Conservation (phyloP, 2,888 invertebrate genomes). For the Drosophila buzzatii region DNA sequence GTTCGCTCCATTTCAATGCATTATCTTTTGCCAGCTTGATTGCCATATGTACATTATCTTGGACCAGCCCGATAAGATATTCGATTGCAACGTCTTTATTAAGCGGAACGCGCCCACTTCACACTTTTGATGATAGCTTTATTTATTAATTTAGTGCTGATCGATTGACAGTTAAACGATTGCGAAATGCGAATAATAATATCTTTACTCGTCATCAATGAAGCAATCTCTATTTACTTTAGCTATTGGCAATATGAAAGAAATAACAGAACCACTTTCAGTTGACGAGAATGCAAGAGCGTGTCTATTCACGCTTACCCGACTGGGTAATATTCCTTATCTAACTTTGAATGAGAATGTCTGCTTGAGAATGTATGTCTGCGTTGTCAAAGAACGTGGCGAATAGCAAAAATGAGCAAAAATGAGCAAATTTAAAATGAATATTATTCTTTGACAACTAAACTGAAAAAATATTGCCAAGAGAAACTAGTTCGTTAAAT, state of each 20-base stretch:
- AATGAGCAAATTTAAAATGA: not conserved
- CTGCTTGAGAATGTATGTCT: not conserved
- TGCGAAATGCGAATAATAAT: not conserved
- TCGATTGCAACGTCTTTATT: not conserved
- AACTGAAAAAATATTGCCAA: too few species aligned
- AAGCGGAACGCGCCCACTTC: slow-evolving; percentile 15
- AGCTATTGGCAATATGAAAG: not conserved
- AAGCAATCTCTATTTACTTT: not conserved
- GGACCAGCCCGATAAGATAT: slow-evolving; percentile 43
- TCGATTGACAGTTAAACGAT: slow-evolving; percentile 9
- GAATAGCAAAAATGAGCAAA: not conserved
- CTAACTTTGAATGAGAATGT: not conserved
- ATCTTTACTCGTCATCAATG: slow-evolving; percentile 10
- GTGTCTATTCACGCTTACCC: not conserved
- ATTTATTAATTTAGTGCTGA: slow-evolving; percentile 28
- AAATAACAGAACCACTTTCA: not conserved
- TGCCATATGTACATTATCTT: slow-evolving; percentile 14
- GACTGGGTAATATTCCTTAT: not conserved
- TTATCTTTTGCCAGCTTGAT: not conserved
- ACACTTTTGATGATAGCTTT: slow-evolving; percentile 14
- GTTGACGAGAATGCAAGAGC: not conserved
- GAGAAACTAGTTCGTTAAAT: too few species aligned
- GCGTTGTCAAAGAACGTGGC: not conserved
- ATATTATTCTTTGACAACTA: too few species aligned
- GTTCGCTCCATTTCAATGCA: not conserved